These are phyloP conservation scores for Mythimna pallens DNA, from an alignment of 2,888 invertebrate species.

Conservation along the genomic window DNA sequence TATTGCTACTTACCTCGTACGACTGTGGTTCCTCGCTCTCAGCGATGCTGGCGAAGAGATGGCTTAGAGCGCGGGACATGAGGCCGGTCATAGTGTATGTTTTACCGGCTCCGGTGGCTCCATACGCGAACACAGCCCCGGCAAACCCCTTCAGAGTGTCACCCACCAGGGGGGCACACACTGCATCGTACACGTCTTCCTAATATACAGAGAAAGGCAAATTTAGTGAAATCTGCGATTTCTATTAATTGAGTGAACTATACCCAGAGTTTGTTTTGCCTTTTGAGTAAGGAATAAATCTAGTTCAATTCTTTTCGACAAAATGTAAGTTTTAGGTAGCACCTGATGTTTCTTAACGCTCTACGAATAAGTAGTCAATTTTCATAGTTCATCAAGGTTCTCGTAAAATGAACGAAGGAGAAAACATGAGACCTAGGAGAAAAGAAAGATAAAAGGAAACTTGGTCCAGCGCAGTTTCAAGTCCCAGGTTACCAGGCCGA, in stretches of 20 bases:
- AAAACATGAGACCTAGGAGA: no score
- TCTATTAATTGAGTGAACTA: background rate
- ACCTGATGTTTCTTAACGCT: no score
- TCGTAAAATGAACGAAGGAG: no score
- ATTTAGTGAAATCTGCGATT: background rate
- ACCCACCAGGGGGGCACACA: slow-evolving; percentile 96
- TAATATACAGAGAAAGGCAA: slow-evolving; percentile 54
- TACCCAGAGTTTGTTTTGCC: background rate
- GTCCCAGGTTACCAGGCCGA: no score
- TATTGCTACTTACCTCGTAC: slow-evolving; percentile 89
- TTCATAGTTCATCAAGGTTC: no score
- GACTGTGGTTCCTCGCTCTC: slow-evolving; percentile 90
- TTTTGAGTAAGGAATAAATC: no score
- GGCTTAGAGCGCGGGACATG: slow-evolving; percentile 96
- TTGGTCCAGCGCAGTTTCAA: background rate
- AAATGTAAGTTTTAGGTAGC: no score
- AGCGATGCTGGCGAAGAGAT: slow-evolving; percentile 94
- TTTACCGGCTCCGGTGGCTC: slow-evolving; percentile 97
- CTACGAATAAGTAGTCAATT: no score
- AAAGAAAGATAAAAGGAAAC: background rate
- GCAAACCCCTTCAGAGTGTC: slow-evolving; percentile 97
- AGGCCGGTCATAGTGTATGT: slow-evolving; percentile 98
- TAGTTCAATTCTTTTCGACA: no score
- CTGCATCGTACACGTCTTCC: slow-evolving; percentile 96
- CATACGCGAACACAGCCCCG: slow-evolving; percentile 99